Percentiles rank a stretch among this genome's conserved stretches.
Evolutionary conservation across 2,797 vertebrate genomes (phyloP).

Genomic region (Sciurus carolinensis): DNA sequence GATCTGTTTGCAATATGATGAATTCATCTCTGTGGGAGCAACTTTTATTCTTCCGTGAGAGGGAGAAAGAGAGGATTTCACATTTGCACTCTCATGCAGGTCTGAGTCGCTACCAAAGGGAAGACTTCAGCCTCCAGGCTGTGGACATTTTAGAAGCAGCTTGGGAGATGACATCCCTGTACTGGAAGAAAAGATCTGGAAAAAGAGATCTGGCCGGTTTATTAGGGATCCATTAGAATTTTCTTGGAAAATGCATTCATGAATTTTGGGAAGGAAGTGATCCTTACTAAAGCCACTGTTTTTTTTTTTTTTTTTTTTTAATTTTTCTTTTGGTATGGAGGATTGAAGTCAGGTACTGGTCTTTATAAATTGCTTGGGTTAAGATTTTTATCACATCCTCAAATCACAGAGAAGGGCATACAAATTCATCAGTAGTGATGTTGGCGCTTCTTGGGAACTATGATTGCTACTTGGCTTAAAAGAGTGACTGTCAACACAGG

Average conservation of each 20-base stretch:
- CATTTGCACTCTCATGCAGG: conserved; percentile 10
- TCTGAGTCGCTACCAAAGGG: conserved; percentile 32
- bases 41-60: background rate
- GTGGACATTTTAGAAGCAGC: background rate
- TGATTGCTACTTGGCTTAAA: conserved; percentile 78
- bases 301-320: background rate
- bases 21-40: conserved; percentile 57
- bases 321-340: no score
- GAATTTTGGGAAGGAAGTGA: conserved; percentile 72
- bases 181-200: background rate
- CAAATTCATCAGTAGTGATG: conserved; percentile 70
- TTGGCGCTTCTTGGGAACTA: conserved; percentile 68
- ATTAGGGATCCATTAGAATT: background rate
- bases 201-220: background rate
- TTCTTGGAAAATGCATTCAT: conserved; percentile 57
- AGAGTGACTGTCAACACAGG: conserved; percentile 68
- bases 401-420: conserved; percentile 73
- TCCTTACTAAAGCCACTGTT: conserved; percentile 77
- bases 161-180: background rate
- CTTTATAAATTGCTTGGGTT: conserved; percentile 63
- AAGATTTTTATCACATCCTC: conserved; percentile 72
- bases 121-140: background rate
- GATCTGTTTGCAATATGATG: conserved; percentile 50
- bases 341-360: conserved; percentile 38
- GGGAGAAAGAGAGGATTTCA: conserved; percentile 61